Evolutionary conservation across 2,888 invertebrate species (phyloP).

Genomic region (Myopa testacea): DNA sequence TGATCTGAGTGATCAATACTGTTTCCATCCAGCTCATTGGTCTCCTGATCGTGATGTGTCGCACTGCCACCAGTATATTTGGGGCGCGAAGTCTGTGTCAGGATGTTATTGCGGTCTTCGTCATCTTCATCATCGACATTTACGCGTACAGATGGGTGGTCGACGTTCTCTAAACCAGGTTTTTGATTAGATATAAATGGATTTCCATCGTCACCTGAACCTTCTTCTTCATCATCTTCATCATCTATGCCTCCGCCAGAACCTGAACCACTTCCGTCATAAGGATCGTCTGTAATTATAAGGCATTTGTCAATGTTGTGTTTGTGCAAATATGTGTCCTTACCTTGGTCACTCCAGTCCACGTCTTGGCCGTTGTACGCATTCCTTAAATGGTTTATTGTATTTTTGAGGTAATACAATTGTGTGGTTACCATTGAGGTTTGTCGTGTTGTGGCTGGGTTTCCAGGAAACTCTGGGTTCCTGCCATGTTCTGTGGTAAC

Average conservation of each 20-base stretch:
- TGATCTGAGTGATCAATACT: conserved; percentile 48
- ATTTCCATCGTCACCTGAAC: conserved; percentile 61
- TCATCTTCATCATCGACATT: conserved; percentile 59
- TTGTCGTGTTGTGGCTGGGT: conserved; percentile 65
- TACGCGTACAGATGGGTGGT: conserved; percentile 58
- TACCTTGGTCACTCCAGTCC: conserved; percentile 81
- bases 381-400: conserved; percentile 84
- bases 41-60: conserved; percentile 45
- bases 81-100: conserved; percentile 58
- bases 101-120: conserved; percentile 52
- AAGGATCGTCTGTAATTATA: conserved; percentile 70
- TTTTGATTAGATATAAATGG: conserved; percentile 62
- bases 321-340: conserved; percentile 9
- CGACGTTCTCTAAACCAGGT: conserved; percentile 56
- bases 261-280: conserved; percentile 78
- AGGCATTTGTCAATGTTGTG: background rate
- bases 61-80: conserved; percentile 50
- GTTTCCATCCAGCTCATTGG: conserved; percentile 50
- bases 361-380: conserved; percentile 94
- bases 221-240: conserved; percentile 64
- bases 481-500: conserved; percentile 77
- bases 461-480: conserved; percentile 77
- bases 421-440: conserved; percentile 75
- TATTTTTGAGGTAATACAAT: conserved; percentile 79
- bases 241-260: conserved; percentile 75